Conservation (phyloP, 2,888 invertebrate species). For the Tenthredo livida region DNA sequence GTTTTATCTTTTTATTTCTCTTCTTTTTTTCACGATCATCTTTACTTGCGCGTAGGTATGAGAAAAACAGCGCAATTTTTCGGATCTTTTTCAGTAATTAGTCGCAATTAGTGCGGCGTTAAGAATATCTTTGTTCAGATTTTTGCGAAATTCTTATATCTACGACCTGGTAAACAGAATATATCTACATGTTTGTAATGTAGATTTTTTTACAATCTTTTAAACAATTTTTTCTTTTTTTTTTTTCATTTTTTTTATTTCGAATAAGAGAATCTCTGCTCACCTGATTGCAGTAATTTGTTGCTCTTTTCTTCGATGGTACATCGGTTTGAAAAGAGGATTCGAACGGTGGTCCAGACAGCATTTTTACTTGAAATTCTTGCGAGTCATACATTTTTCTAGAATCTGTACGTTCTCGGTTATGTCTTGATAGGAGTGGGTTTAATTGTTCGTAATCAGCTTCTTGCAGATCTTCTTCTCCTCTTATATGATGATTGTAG, state of each 20-base stretch:
- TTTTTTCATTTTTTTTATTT: no score
- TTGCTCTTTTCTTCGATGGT: not conserved
- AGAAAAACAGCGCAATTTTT: not conserved
- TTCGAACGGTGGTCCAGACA: constrained; percentile 7
- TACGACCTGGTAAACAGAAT: no score
- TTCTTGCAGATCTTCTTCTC: constrained; percentile 56
- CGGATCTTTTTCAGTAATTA: no score
- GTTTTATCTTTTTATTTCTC: not conserved
- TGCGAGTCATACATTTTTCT: constrained; percentile 19
- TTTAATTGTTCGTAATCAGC: constrained; percentile 71
- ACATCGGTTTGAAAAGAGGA: constrained; percentile 4
- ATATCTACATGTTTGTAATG: not conserved
- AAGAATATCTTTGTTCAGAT: no score
- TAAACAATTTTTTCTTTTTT: not conserved
- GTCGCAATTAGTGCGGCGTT: no score
- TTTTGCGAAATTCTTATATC: no score
- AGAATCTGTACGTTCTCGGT: not conserved
- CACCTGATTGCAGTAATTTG: constrained; percentile 57
- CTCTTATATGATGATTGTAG: constrained; percentile 68
- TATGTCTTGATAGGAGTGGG: constrained; percentile 61
- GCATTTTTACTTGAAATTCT: constrained; percentile 36
- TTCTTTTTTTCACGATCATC: not conserved
- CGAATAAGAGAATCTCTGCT: not conserved
- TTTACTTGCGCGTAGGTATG: not conserved
- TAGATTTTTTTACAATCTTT: not conserved